Percentiles rank a stretch among this genome's conserved stretches.
These are phyloP conservation scores for Cacoxenus indagator DNA, from an alignment of 2,888 invertebrate species.

Conservation along the genomic window DNA sequence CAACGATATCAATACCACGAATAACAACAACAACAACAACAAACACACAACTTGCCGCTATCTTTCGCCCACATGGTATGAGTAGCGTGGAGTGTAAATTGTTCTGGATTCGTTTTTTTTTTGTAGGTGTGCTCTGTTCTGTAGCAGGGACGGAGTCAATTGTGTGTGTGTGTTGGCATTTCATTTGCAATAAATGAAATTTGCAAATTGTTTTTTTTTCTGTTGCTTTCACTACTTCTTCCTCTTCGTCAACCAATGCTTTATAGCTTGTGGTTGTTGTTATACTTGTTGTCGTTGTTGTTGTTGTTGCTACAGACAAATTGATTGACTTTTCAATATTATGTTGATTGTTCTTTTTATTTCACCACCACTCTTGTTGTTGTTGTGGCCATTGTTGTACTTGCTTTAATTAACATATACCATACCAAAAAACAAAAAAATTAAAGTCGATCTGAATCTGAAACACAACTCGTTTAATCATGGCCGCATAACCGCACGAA, in stretches of 20 bases:
- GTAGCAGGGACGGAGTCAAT: not conserved
- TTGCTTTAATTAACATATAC: not conserved
- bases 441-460: too few species aligned
- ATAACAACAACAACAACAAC: not conserved
- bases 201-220: not conserved
- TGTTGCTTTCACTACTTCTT: not conserved
- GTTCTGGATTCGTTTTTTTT: not conserved
- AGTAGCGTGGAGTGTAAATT: too few species aligned
- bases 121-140: not conserved
- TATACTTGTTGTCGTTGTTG: too few species aligned
- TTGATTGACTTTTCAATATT: slow-evolving; percentile 17
- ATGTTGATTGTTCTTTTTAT: slow-evolving; percentile 15
- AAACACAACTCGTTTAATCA: too few species aligned
- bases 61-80: not conserved
- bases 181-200: slow-evolving; percentile 22
- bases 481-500: too few species aligned
- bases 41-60: not conserved
- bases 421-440: too few species aligned
- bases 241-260: not conserved
- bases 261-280: not conserved
- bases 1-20: not conserved
- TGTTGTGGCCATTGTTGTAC: not conserved
- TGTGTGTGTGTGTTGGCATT: not conserved
- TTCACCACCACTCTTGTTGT: not conserved
- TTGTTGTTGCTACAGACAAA: slow-evolving; percentile 12